These are phyloP conservation scores for Caracal caracal DNA, from an alignment of 2,113 vertebrate genomes.

Conservation along the genomic window DNA sequence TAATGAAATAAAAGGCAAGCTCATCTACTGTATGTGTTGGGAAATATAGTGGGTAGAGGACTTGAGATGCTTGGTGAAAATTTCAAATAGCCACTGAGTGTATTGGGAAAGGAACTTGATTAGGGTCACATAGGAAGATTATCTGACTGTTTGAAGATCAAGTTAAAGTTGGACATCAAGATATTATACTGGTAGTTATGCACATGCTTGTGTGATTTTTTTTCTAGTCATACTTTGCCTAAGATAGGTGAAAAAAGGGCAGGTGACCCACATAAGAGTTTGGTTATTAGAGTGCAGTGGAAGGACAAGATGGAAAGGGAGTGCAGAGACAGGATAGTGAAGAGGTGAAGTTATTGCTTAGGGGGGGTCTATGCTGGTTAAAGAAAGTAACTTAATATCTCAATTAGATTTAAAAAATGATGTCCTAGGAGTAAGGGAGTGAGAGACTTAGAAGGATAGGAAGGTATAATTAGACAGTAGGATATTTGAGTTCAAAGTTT, in stretches of 20 bases:
- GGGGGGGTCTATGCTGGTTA: background rate
- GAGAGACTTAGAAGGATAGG: background rate
- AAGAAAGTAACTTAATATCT: background rate
- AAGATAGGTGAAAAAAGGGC: background rate
- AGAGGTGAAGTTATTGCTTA: background rate
- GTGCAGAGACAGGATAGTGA: background rate
- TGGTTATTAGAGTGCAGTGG: background rate
- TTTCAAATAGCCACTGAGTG: background rate
- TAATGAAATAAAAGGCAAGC: background rate
- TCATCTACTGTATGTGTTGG: background rate
- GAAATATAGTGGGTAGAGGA: background rate
- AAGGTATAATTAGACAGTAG: background rate
- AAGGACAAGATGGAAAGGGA: constrained; percentile 1
- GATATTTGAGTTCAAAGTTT: constrained; percentile 12
- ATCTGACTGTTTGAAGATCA: background rate
- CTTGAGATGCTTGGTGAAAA: background rate
- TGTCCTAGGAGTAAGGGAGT: background rate
- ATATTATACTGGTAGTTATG: background rate
- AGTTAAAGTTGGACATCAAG: background rate
- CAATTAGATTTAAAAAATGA: background rate
- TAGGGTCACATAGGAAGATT: background rate
- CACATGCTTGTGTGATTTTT: background rate
- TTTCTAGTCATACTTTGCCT: background rate
- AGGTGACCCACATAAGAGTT: background rate
- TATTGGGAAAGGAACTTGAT: background rate